These are phyloP conservation scores for Apomyelois bistriatella DNA, from an alignment of 2,888 invertebrate genomes.

Conservation along the genomic window DNA sequence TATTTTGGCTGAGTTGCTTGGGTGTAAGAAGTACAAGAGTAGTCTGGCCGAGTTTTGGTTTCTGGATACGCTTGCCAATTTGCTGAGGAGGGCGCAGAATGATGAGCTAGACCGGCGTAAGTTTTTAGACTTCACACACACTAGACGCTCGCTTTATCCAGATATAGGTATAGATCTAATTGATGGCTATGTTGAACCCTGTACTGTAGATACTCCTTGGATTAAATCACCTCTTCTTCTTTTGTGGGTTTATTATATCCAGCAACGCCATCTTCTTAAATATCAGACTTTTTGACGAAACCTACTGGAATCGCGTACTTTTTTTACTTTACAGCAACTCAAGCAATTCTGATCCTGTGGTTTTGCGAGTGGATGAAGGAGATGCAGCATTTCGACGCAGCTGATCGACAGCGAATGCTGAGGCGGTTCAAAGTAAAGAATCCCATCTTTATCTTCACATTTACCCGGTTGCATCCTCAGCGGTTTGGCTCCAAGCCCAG, in stretches of 20 bases:
- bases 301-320: no score
- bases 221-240: no score
- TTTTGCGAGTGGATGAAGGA: conserved; percentile 76
- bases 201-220: no score
- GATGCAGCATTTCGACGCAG: conserved; percentile 68
- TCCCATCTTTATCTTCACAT: no score
- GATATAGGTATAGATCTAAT: no score
- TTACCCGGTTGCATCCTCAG: no score
- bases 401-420: conserved; percentile 60
- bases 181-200: no score
- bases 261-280: no score
- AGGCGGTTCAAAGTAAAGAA: conserved; percentile 46
- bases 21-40: conserved; percentile 53
- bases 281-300: no score
- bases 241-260: no score
- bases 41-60: conserved; percentile 76
- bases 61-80: conserved; percentile 67
- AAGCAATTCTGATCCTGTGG: conserved; percentile 64
- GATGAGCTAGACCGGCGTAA: conserved; percentile 53
- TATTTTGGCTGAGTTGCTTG: conserved; percentile 55
- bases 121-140: conserved; percentile 18
- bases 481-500: no score
- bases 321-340: conserved; percentile 44
- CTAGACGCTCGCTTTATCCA: neutral
- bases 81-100: conserved; percentile 61